Conservation (phyloP, 2,797 vertebrate species). For the Acipenser oxyrinchus region DNA sequence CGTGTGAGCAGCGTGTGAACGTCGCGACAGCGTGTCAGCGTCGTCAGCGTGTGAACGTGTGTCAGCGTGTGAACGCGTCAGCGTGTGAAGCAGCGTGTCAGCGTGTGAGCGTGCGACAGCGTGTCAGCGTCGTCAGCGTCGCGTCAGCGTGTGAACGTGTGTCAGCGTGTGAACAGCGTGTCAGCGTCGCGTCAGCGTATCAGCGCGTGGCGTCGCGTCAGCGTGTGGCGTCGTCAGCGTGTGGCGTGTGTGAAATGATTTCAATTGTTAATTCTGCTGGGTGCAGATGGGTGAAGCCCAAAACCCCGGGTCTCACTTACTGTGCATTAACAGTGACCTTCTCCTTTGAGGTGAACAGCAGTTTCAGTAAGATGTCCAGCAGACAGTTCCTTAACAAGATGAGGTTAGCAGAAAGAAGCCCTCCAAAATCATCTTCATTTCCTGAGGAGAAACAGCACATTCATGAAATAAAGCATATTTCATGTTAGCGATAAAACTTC, state of each 20-base stretch:
- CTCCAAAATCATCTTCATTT: conserved; percentile 84
- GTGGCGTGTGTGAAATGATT: background rate
- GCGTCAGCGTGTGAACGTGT: no score
- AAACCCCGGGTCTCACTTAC: conserved; percentile 58
- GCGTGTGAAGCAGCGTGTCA: no score
- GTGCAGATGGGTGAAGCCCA: background rate
- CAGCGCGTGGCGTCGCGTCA: no score
- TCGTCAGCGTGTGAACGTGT: no score
- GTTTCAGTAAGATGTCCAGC: conserved; percentile 83
- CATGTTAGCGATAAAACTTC: background rate
- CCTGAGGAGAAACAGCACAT: conserved; percentile 47
- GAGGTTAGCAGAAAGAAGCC: conserved; percentile 84
- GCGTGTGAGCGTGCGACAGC: no score
- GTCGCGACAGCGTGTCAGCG: no score
- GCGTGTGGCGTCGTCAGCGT: no score
- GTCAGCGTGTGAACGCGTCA: no score
- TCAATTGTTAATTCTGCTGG: background rate
- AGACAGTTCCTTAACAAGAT: conserved; percentile 89
- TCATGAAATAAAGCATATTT: background rate
- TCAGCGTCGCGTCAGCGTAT: no score
- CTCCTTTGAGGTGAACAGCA: conserved; percentile 88
- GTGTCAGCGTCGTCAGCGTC: no score
- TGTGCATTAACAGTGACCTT: conserved; percentile 85
- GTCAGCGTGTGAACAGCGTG: no score
- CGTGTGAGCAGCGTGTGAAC: no score